phyloP scores from a whole-genome alignment of 2,113 vertebrate species.

The Oncorhynchus masou region DNA sequence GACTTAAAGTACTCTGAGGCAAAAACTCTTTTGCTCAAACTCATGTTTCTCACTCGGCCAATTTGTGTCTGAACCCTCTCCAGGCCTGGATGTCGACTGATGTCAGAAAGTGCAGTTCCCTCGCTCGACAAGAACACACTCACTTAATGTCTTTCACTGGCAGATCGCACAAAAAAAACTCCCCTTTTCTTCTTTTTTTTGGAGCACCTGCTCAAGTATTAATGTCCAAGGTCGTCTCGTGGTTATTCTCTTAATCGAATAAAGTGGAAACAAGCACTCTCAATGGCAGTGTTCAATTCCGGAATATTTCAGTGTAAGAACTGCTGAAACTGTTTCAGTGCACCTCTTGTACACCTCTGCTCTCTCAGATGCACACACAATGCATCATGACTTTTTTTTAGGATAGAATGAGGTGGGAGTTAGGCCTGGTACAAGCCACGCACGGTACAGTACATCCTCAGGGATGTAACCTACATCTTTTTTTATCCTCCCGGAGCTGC shows the following conservation, averaged over 20 bases:
- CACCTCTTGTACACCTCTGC: neutral
- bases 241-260: neutral
- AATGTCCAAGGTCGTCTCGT: neutral
- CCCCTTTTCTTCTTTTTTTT: neutral
- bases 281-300: neutral
- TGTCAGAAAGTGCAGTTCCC: neutral
- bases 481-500: conserved; percentile 47
- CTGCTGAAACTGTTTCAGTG: neutral
- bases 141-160: neutral
- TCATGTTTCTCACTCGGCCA: neutral
- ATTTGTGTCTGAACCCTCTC: neutral
- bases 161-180: too few relatives aligned
- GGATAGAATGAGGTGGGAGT: conserved; percentile 38
- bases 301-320: neutral
- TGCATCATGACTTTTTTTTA: conserved; percentile 33
- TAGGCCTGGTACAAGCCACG: conserved; percentile 32
- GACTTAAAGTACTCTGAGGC: conserved; percentile 22
- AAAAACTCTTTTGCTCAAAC: conserved; percentile 15
- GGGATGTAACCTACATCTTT: conserved; percentile 61
- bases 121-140: neutral
- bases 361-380: conserved; percentile 8
- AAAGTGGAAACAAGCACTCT: neutral
- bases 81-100: neutral
- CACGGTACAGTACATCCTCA: conserved; percentile 40
- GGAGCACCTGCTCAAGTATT: neutral